These are phyloP conservation scores for Montipora cactus DNA, from an alignment of 64 coral and sea anemone genomes.

Conservation along the genomic window DNA sequence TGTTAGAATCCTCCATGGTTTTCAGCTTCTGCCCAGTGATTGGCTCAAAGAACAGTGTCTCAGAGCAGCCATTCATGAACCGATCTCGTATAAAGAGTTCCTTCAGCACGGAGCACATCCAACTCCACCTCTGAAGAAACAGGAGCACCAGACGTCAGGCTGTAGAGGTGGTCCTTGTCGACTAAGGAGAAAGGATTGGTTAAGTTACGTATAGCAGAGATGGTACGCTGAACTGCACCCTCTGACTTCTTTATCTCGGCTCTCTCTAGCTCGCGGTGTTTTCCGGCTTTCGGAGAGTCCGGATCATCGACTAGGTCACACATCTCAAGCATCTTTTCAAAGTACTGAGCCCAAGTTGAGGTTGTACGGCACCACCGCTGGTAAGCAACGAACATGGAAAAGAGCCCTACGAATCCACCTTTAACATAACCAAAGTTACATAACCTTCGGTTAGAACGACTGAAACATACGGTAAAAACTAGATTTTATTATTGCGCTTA, in stretches of 20 bases:
- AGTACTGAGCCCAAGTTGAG: constrained; percentile 41
- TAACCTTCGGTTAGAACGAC: not conserved
- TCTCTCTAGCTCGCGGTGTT: constrained; percentile 50
- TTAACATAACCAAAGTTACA: constrained; percentile 1
- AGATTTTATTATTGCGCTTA: not conserved
- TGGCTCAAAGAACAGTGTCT: constrained; percentile 58
- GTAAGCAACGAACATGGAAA: constrained; percentile 67
- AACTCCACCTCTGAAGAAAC: constrained; percentile 4
- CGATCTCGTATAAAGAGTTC: constrained; percentile 31
- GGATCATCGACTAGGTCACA: constrained; percentile 55
- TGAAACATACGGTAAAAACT: too few species aligned
- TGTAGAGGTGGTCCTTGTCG: constrained; percentile 57
- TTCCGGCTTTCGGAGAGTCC: constrained; percentile 48
- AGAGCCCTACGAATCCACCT: constrained; percentile 69
- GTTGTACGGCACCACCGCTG: constrained; percentile 27
- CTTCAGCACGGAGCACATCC: constrained; percentile 52
- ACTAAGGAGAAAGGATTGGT: constrained; percentile 43
- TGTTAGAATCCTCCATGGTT: constrained; percentile 55
- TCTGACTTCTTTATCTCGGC: constrained; percentile 64
- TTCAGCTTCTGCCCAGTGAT: constrained; percentile 58
- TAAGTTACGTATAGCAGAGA: constrained; percentile 55
- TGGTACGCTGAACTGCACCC: constrained; percentile 34
- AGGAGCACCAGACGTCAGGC: constrained; percentile 53
- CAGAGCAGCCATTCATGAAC: constrained; percentile 2
- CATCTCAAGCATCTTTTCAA: constrained; percentile 71